Evolutionary conservation across 2,113 vertebrate genomes (phyloP).

Genomic region (Ammodytes dubius): DNA sequence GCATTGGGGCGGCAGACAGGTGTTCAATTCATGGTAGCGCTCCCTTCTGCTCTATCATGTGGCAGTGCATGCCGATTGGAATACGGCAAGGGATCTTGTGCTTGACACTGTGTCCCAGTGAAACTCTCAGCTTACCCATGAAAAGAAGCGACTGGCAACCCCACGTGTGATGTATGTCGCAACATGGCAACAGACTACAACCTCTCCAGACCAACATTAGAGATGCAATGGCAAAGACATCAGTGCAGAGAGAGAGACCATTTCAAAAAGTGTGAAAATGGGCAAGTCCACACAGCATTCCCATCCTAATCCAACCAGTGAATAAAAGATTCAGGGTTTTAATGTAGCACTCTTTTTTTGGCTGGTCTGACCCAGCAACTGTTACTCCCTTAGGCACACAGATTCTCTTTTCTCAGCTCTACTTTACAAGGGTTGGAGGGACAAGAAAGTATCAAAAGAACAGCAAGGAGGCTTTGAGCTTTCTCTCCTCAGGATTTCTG

Average conservation of each 20-base stretch:
- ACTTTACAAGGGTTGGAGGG: constrained; percentile 32
- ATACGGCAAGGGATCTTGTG: neutral
- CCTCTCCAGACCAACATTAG: neutral
- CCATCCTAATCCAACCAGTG: constrained; percentile 2
- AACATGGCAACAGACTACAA: neutral
- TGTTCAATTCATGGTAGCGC: neutral
- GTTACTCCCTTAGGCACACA: constrained; percentile 36
- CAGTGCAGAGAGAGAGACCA: neutral
- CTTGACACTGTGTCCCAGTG: neutral
- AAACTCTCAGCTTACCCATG: neutral
- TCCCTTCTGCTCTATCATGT: neutral
- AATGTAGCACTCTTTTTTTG: constrained; percentile 20
- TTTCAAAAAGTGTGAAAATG: constrained; percentile 5
- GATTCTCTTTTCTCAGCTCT: constrained; percentile 30
- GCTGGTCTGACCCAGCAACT: constrained; percentile 26
- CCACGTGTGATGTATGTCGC: neutral
- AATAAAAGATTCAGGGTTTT: constrained; percentile 26
- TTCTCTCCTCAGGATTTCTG: constrained; percentile 43
- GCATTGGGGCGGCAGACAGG: no score
- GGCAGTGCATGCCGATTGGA: no score
- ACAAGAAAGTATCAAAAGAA: constrained; percentile 59
- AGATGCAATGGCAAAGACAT: neutral
- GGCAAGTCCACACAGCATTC: neutral
- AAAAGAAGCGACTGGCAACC: neutral
- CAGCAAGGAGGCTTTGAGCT: constrained; percentile 49